Base-by-base conservation (phyloP, 2,888 invertebrate genomes). In the Elegia similella region DNA sequence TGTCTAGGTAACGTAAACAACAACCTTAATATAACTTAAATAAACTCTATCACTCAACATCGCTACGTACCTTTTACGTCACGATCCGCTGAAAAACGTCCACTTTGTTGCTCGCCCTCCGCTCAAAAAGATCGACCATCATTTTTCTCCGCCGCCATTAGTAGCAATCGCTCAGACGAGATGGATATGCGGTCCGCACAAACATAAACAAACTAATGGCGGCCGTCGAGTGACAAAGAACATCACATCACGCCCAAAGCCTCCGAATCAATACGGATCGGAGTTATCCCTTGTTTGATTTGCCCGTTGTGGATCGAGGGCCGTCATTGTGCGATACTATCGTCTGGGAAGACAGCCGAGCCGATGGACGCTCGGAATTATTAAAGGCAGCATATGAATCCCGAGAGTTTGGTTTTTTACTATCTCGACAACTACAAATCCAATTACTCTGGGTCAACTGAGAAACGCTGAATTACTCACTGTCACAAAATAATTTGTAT, bases 171-270 rank as follows among this genome's bases (percentile, higher is more conserved):
- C 78, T 72, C 80, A 76, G 75, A 67, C 65, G 76, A 74, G 76
- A 79, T 72, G 80, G 77, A 82, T 79, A 75, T 72, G 75, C 76
- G 78, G 76, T 66, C 71, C 72, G 69, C 64, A 67, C 81, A 81
- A 81, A 85, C 78, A 83, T 82, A 86, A 83, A 84, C 81, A 83
- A 76, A 80, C 78, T 83, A 82, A 86, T 85, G 84, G 78, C 68
- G 62, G 63, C 69, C 73, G 72, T 67, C 72, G 63, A 71, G 74
- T 83, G 84, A 86, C 86, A 86, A 86, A 84, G 83, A 80, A 79
- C 73, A 64, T 70, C 70, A 79, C 78, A 82, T 84, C 80, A 77
- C 64, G 73, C 67, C 69, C 64, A 70, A 68, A 75, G 72, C 70
- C 73, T 62, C 60, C 59, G 75, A 79, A 85, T 84, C 84, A 79